Base-by-base conservation (phyloP, 2,797 vertebrate species). In the Myoxocephalus aenaeus region DNA sequence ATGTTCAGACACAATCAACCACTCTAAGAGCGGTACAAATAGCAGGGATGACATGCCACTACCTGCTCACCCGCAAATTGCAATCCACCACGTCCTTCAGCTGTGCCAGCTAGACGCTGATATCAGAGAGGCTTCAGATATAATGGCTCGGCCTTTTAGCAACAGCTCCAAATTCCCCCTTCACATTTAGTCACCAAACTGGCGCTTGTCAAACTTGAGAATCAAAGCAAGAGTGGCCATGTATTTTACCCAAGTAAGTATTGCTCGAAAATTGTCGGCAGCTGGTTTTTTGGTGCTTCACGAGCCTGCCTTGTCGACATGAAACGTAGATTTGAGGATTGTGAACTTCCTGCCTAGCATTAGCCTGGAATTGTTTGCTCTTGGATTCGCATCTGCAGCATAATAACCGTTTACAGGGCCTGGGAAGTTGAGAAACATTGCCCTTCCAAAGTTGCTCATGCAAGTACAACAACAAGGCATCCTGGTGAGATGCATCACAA, bases 1-100 rank as follows among this genome's bases (percentile, higher is more conserved):
- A 63, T 85, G 70, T 84, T 82, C 66, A 81, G 69, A 87, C 38
- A 63, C 79, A 86, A 87, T 85, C 86, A 87, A 65, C 81, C 62
- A 69, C 75, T 61, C 57, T 73, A 58, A 79, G 36, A 80, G 36
- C 34, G 57, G 42, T 29, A 70, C 75, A 77, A 75, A 86, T 22
- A 79, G 62, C 65, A 75, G 48, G 46, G 56, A 40, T 65, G 51
- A 69, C 57, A 80, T 76, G 75, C 80, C 74, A 79, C 58, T 34
- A 76, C 42, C 68, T 83, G 22, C 62, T 76, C 22, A 56, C 32
- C 38, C 14, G 64, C 70, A 87, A 75, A 88, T 77, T 75, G 63
- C 69, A 74, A 70, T 82, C 27, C 36, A 58, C 63, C 36, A 67
- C 1, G n/a, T 65, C 27, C 59, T 82, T 83, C 66, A 59, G 68